Base-by-base conservation (phyloP, 2,888 invertebrate species). In the Sarcophaga caerulescens region DNA sequence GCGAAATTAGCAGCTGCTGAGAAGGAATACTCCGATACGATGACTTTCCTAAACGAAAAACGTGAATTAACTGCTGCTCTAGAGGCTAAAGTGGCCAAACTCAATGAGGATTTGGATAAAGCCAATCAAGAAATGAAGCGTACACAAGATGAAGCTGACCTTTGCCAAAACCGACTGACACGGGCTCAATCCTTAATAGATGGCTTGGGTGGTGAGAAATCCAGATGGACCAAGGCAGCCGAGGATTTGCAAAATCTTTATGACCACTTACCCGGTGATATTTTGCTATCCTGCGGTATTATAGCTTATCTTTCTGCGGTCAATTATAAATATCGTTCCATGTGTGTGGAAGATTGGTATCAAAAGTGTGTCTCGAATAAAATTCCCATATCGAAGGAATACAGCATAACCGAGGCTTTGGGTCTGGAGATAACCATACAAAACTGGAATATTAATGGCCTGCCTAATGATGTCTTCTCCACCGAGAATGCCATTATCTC, bases 301-400 rank as follows among this genome's bases (percentile, higher is more conserved):
- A 97, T 98, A 88, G 97, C 98, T 0, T 99, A 99, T 93, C 94
- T 99, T 76, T 96, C 98, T 0, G 96, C 98, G 0, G 97, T 98
- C 89, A 97, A 97, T 8, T 94, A 96, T 71, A 94, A 95, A 21
- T 95, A 95, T 88, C 94, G 96, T 90, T 92, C 93, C 70, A 92
- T 93, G 47, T 94, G 95, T 71, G 94, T 96, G 3, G 92, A 93
- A 0, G 95, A 96, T 87, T 98, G 98, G 98, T 95, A 96, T 84
- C 90, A 93, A n/a, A 94, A 95, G 66, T 95, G 96, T 8, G 94
- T 95, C 87, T 92, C 94, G 25, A 93, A 96, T 83, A 93, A 95
- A 4, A 97, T 98, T 91, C 97, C 98, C 0, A 96, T 96, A 90
- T 97, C 97, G 0, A 94, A 95, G 35, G 93, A 94, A 17, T 98